Base-by-base conservation (phyloP, 2,797 vertebrate genomes). In the Dendrocincla tyrannina region DNA sequence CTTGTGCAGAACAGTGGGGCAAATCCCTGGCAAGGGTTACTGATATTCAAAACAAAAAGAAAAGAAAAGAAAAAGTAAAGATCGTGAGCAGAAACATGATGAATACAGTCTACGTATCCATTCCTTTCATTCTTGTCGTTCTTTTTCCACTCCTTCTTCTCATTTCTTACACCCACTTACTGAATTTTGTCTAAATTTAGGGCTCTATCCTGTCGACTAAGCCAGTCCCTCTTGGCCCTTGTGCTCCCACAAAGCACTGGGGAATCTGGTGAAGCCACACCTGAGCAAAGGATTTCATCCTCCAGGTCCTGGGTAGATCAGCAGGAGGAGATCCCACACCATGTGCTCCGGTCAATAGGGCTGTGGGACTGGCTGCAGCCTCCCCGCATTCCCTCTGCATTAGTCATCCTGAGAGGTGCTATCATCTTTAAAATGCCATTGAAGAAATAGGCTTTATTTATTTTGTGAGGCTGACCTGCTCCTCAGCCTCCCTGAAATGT, bases 401-500 rank as follows among this genome's bases (percentile, higher is more conserved):
- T 89, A 94, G 46, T 95, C 94, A 91, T 59, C 28, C 7, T 53
- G 66, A 85, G 91, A 94, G 53, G 66, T 72, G 91, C 88, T 75
- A 33, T 95, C 44, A 16, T 91, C 89, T 94, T 91, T 62, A 84
- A 86, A 91, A 91, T 75, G 64, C 89, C 78, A 42, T 68, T 89
- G 89, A 91, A 96, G 75, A 84, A 91, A 89, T 49, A 49, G 66
- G 58, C 72, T 94, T 89, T 20, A 1, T 94, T 89, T 23, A 1
- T 78, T 88, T 85, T 69, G 53, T 8, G 28, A 92, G 60, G 89
- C 67, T 81, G 89, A 89, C 89, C 67, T 68, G 84, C 58, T 75
- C 86, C 63, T 0, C 17, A 86, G 62, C 62, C 91, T 95, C 66
- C 64, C 42, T 89, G 81, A 85, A 92, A 83, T 44, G 27, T 88